A percentile compares a stretch with the other conserved stretches of the same genome.
These are phyloP conservation scores for Apostichopus californicus DNA, from an alignment of 35 echinoderm and acorn worm species.

Conservation along the genomic window DNA sequence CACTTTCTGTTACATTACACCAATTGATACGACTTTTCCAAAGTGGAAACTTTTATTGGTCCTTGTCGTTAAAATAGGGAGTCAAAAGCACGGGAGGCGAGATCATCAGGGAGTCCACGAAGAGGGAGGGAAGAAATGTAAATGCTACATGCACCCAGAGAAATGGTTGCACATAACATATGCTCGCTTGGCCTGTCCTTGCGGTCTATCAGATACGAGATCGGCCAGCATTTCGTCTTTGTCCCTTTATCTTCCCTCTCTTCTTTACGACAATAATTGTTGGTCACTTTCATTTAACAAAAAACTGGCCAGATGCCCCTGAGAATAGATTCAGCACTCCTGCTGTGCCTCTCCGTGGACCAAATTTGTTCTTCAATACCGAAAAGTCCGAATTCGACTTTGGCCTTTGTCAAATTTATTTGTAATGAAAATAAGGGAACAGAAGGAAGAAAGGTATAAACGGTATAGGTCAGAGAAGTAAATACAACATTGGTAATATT, in stretches of 20 bases:
- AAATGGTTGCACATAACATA: not conserved
- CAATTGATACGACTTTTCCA: not conserved
- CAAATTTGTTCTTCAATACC: not conserved
- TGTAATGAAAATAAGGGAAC: not conserved
- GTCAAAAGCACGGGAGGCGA: not conserved
- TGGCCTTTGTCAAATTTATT: not conserved
- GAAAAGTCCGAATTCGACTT: not conserved
- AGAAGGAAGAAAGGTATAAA: not conserved
- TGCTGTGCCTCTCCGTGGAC: not conserved
- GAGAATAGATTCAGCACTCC: not conserved
- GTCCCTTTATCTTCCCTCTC: not conserved
- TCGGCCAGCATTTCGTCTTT: not conserved
- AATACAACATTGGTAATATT: not conserved
- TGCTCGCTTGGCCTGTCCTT: not conserved
- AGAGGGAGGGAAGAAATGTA: not conserved
- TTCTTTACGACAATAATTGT: not conserved
- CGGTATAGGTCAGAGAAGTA: not conserved
- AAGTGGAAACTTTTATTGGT: not conserved
- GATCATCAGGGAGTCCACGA: not conserved
- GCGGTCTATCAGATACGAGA: not conserved
- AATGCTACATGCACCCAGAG: not conserved
- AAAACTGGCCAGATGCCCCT: not conserved
- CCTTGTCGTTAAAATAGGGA: not conserved
- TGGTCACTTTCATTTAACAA: not conserved
- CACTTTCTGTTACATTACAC: slow-evolving; percentile 30